phyloP scores from a whole-genome alignment of 2,797 vertebrate species.

The Pantherophis vulpinus region DNA sequence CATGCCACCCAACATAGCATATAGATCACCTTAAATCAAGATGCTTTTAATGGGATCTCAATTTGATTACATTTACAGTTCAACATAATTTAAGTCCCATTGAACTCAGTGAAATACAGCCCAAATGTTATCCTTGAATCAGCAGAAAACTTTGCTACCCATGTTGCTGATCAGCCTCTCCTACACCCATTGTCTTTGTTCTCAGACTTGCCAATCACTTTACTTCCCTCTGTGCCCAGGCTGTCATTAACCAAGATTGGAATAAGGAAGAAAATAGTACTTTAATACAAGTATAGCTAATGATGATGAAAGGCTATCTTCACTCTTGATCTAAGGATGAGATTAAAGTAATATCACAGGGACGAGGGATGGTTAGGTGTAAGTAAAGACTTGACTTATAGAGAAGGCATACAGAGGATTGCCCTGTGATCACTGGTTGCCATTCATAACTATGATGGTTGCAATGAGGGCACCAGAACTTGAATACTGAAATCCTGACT shows the following conservation, averaged over 20 bases:
- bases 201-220: background rate
- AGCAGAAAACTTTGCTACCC: background rate
- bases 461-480: background rate
- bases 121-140: background rate
- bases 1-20: background rate
- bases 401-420: background rate
- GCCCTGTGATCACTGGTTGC: background rate
- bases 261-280: background rate
- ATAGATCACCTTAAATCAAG: background rate
- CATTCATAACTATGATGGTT: background rate
- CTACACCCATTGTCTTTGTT: background rate
- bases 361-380: background rate
- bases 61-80: background rate
- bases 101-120: background rate
- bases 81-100: background rate
- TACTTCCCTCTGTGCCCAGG: background rate
- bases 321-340: background rate
- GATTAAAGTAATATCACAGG: background rate
- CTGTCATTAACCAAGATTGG: background rate
- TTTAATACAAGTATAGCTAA: background rate
- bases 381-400: background rate
- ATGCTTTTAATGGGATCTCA: background rate
- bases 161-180: background rate
- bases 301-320: background rate
- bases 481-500: background rate